Base-by-base conservation (phyloP, 2,113 vertebrate species). In the Grammomys dolichurus region DNA sequence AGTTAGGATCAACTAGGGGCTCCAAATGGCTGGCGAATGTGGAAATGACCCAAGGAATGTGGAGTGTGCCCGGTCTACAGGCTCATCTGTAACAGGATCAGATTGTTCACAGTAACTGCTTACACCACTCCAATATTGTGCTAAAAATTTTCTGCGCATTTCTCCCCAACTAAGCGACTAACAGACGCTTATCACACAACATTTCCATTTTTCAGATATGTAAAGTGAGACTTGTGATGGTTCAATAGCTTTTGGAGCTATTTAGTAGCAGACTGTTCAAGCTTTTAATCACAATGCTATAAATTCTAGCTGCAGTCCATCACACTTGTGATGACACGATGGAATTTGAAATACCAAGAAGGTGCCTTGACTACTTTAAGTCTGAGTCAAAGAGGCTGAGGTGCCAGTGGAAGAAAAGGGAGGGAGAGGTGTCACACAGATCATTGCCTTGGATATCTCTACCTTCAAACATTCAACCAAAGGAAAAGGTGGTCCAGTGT, bases 181-280 rank as follows among this genome's bases (percentile, higher is more conserved):
- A 92, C 28, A 94, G 28, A 31, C 20, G 58, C 12, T 11, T 48
- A 95, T 76, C 76, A 43, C 19, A 56, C 8, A 89, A 3, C 13
- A 76, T 36, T 20, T 51, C 17, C 12, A 67, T 56, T 78, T 96
- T 88, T 33, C 48, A 81, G 56, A 89, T 11, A 70, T 72, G n/a
- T 93, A 93, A 92, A 95, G 19, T 65, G 93, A 96, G 19, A 65
- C 20, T 67, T 12, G 81, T 58, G 78, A 95, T 86, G 10, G 5
- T 73, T 87, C 76, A 43, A n/a, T 84, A 75, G 81, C 4, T 84
- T 43, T 54, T 12, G 78, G 78, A 78, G 16, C 48, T 81, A 72
- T 28, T 77, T 67, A 84, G 88, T 78, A 84, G 69, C 48, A 95
- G 69, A 54, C 7, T 26, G 60, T 75, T 65, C 33, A 85, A 70